Conservation (phyloP, 1,140 invertebrate genomes). For the Drosophila dunni region DNA sequence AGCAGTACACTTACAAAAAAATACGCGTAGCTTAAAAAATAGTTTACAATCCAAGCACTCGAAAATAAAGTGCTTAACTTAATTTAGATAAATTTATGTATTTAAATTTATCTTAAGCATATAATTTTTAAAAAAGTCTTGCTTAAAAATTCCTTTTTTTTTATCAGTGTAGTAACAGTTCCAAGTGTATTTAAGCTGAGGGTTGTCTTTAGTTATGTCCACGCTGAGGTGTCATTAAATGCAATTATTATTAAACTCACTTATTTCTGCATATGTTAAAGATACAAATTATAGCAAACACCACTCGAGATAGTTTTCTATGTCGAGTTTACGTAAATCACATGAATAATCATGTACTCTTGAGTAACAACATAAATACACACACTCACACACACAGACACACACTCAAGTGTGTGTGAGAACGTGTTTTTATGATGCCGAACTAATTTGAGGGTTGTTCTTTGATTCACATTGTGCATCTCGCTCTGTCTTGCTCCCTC, state of each 20-base stretch:
- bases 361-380: neutral
- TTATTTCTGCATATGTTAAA: neutral
- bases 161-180: too few relatives aligned
- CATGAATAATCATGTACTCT: conserved; percentile 10
- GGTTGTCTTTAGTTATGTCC: conserved; percentile 5
- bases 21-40: too few relatives aligned
- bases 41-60: too few relatives aligned
- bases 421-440: conserved; percentile 68
- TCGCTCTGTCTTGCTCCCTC: conserved; percentile 3
- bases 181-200: too few relatives aligned
- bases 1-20: too few relatives aligned
- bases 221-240: conserved; percentile 3
- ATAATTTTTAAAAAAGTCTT: too few relatives aligned
- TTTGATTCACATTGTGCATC: conserved; percentile 32
- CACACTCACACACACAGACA: neutral
- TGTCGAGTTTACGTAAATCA: neutral
- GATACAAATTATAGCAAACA: neutral
- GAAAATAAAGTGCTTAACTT: too few relatives aligned
- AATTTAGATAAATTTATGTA: too few relatives aligned
- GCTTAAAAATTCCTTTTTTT: too few relatives aligned
- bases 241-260: conserved; percentile 16
- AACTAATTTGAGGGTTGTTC: conserved; percentile 79
- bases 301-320: neutral
- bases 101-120: too few relatives aligned
- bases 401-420: neutral